Evolutionary conservation across 1,140 invertebrate species (phyloP).

Genomic region (Zophobas morio): DNA sequence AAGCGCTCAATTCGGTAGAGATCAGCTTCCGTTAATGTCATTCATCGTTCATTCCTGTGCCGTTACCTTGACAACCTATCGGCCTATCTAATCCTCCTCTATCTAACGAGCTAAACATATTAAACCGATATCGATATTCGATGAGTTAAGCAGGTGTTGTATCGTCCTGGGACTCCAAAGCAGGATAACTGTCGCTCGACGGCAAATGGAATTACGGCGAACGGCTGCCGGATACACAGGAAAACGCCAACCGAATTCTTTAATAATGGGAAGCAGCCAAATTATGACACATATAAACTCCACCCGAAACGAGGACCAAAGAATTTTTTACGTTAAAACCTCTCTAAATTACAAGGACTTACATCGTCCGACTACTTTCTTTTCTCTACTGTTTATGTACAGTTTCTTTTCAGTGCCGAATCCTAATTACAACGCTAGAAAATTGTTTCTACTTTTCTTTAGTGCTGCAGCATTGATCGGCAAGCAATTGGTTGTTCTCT

Average conservation of each 20-base stretch:
- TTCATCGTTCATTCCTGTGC: conserved; percentile 49
- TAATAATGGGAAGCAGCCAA: no score
- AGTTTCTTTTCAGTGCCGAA: no score
- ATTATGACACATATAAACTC: no score
- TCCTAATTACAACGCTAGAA: no score
- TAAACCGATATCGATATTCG: conserved; percentile 47
- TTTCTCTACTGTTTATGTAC: no score
- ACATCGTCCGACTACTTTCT: no score
- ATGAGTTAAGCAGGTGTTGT: conserved; percentile 37
- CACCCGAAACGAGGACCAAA: no score
- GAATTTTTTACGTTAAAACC: no score
- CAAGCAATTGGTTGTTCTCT: no score
- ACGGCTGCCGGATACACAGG: not conserved
- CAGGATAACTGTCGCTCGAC: conserved; percentile 34
- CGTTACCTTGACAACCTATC: conserved; percentile 52
- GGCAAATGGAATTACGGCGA: conserved; percentile 28
- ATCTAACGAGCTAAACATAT: conserved; percentile 44
- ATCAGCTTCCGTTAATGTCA: conserved; percentile 58
- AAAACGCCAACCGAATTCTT: not conserved
- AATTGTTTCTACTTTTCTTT: no score
- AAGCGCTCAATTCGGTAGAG: conserved; percentile 59
- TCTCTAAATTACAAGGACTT: no score
- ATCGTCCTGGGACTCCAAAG: conserved; percentile 32
- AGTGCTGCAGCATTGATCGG: no score
- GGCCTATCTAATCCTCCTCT: conserved; percentile 44